These are phyloP conservation scores for Pseudomyrmex gracilis DNA, from an alignment of 1,140 invertebrate species.

Conservation along the genomic window DNA sequence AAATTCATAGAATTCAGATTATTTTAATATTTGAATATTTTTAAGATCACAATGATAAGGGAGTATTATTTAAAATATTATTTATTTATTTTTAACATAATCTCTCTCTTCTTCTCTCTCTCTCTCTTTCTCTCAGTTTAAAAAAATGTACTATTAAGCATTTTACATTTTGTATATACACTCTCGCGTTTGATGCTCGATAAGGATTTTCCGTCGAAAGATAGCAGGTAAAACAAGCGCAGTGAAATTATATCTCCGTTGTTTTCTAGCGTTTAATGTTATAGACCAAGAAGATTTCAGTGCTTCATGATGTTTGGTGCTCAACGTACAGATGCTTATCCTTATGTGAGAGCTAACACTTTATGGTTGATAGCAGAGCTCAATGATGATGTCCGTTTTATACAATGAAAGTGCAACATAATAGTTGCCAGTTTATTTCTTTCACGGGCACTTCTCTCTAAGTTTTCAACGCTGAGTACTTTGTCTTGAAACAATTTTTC, in stretches of 20 bases:
- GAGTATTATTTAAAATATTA: slow-evolving; percentile 20
- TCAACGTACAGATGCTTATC: slow-evolving; percentile 19
- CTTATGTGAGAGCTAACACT: slow-evolving; percentile 24
- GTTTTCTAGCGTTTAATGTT: slow-evolving; percentile 63
- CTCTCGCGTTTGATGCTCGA: neutral
- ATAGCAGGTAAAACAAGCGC: neutral
- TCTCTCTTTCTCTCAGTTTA: neutral
- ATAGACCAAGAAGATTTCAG: slow-evolving; percentile 25
- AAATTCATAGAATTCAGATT: neutral
- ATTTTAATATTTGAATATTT: slow-evolving; percentile 35
- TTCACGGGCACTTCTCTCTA: neutral
- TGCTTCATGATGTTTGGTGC: neutral
- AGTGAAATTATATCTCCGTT: slow-evolving; percentile 41
- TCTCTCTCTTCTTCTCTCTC: too few relatives aligned
- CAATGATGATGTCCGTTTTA: slow-evolving; percentile 66
- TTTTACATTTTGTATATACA: slow-evolving; percentile 6
- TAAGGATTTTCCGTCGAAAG: slow-evolving; percentile 5
- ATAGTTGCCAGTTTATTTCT: slow-evolving; percentile 48
- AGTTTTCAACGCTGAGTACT: neutral
- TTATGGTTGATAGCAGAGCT: slow-evolving; percentile 37
- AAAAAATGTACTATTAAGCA: neutral
- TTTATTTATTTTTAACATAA: slow-evolving; percentile 2
- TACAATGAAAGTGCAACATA: slow-evolving; percentile 64
- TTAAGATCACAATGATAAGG: neutral
- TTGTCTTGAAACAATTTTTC: neutral